phyloP scores from a whole-genome alignment of 2,797 vertebrate species.

The Phrynocephalus guinanensis region DNA sequence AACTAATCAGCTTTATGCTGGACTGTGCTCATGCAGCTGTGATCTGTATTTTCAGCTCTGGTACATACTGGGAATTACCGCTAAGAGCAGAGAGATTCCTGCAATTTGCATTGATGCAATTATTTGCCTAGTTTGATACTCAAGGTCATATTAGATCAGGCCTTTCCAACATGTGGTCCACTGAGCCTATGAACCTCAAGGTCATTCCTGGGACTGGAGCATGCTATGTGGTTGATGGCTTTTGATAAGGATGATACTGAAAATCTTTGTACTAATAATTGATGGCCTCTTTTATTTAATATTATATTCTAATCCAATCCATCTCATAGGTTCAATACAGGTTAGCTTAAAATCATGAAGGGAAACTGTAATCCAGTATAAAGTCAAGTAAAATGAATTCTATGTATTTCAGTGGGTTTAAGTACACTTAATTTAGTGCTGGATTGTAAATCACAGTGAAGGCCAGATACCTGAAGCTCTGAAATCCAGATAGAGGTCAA shows the following conservation, averaged over 20 bases:
- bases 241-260: background rate
- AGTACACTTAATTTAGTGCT: background rate
- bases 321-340: background rate
- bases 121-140: slow-evolving; percentile 9
- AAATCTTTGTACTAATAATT: background rate
- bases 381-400: background rate
- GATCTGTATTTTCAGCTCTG: slow-evolving; percentile 14
- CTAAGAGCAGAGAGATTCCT: slow-evolving; percentile 5
- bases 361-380: background rate
- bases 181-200: background rate
- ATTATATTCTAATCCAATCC: background rate
- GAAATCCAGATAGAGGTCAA: background rate
- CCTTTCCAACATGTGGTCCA: background rate
- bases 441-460: background rate
- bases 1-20: slow-evolving; percentile 17
- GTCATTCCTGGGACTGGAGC: background rate
- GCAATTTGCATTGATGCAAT: slow-evolving; percentile 11
- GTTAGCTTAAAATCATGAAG: background rate
- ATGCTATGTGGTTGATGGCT: background rate
- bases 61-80: slow-evolving; percentile 12
- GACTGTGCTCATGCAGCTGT: slow-evolving; percentile 12
- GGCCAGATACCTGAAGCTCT: background rate
- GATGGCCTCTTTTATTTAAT: background rate
- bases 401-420: slow-evolving; percentile 8
- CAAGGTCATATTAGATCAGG: slow-evolving; percentile 17